Base-by-base conservation (phyloP, 2,113 vertebrate genomes). In the Hassar affinis region DNA sequence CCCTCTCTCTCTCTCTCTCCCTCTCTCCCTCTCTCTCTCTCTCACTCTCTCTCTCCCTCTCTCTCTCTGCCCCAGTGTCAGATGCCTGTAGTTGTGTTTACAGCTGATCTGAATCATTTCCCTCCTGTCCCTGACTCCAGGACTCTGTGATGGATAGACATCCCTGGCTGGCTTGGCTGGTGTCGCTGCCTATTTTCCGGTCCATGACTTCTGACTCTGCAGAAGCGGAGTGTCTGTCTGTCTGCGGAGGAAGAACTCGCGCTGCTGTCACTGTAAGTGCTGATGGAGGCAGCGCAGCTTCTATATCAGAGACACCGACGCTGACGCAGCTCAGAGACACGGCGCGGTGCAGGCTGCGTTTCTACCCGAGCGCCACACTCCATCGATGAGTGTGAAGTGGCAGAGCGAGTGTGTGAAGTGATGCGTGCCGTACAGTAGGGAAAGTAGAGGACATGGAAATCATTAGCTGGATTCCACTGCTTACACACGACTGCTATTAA, bases 161-260 rank as follows among this genome's bases (percentile, higher is more conserved):
- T 68, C 22, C 47, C 20, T 30, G 79, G 22, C n/a, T 80, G 47
- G 25, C 51, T n/a, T n/a, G n/a, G 10, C 27, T 66, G 49, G 33
- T 81, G 79, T 68, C 30, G 38, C 30, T 66, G 61, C 51, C 22
- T 56, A 38, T 83, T 74, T 79, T 79, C 66, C 4, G 69, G 80
- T 56, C 33, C 30, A 56, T 56, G 51, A 38, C 74, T 56, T 77
- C 10, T 56, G 51, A 25, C 52, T 38, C 74, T 38, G 74, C 74
- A 56, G 51, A 38, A 77, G 74, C 56, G 20, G 52, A 38, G 74
- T 76, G 54, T 54, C 20, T 38, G 11, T 76, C 51, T 76, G 51
- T 56, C 52, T 7, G 51, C 3, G 30, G 22, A 59, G 38, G 56
- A 82, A 80, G 6, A 38, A 25, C 64, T 81, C 6, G 12, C 22